A percentile compares a stretch with the other conserved stretches of the same genome.
These are phyloP conservation scores for Pluvianellus socialis DNA, from an alignment of 2,113 vertebrate genomes.

Conservation along the genomic window DNA sequence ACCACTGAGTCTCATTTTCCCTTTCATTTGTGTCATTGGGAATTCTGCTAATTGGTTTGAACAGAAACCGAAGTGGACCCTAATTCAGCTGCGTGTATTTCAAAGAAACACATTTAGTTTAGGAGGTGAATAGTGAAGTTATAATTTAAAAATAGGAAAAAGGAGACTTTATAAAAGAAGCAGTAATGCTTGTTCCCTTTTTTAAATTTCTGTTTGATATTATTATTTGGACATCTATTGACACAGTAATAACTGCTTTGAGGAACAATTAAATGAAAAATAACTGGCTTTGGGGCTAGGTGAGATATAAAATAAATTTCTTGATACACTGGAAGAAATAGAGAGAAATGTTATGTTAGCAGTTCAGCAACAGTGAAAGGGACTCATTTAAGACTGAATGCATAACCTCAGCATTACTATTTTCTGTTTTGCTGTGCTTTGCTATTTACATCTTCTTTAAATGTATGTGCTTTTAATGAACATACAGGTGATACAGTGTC, in stretches of 20 bases:
- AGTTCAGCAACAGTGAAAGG: neutral
- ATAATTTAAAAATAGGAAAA: neutral
- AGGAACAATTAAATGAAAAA: neutral
- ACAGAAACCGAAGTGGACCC: neutral
- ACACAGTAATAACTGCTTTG: neutral
- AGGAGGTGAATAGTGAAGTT: neutral
- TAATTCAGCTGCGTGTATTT: neutral
- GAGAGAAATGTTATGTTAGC: neutral
- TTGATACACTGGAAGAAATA: neutral
- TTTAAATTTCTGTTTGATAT: neutral
- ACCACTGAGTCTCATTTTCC: neutral
- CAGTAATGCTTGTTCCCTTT: neutral
- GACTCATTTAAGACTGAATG: neutral
- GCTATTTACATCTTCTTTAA: neutral
- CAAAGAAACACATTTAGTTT: neutral
- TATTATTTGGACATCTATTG: neutral
- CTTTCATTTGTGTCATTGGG: neutral
- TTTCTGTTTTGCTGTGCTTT: neutral
- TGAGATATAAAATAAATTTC: neutral
- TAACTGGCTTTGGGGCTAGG: neutral
- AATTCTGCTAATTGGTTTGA: neutral
- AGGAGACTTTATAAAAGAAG: neutral
- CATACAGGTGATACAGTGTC: neutral
- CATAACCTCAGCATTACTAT: neutral
- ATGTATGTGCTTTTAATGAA: neutral